phyloP scores from a whole-genome alignment of 2,113 vertebrate genomes.

The Corynorhinus townsendii region DNA sequence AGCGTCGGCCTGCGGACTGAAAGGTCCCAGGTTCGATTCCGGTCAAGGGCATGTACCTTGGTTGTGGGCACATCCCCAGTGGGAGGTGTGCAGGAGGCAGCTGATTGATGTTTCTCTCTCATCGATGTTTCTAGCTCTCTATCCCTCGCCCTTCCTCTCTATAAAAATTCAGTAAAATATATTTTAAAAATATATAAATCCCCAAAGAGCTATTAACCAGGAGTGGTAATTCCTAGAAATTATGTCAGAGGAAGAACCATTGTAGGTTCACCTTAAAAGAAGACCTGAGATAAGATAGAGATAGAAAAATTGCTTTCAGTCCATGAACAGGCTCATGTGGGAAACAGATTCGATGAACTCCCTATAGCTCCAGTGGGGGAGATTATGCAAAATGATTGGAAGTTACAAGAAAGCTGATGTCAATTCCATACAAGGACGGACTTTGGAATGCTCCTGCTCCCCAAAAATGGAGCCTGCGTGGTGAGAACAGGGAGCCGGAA shows the following conservation, averaged over 20 bases:
- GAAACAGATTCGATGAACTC: constrained; percentile 29
- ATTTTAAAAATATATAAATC: too few relatives aligned
- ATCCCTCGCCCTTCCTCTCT: too few relatives aligned
- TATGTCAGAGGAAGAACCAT: background rate
- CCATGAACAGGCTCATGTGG: background rate
- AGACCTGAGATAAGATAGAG: background rate
- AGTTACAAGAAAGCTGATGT: constrained; percentile 17
- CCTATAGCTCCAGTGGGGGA: background rate
- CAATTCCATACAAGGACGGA: background rate
- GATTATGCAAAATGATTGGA: constrained; percentile 19
- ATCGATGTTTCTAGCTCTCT: too few relatives aligned
- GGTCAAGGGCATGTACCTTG: too few relatives aligned
- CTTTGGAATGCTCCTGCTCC: background rate
- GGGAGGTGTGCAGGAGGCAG: too few relatives aligned
- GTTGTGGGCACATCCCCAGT: too few relatives aligned
- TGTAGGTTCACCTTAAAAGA: background rate
- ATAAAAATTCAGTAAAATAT: too few relatives aligned
- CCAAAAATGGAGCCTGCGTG: background rate
- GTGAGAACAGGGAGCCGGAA: background rate
- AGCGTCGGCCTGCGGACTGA: too few relatives aligned
- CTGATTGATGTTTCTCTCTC: too few relatives aligned
- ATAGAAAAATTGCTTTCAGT: background rate
- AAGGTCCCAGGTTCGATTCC: too few relatives aligned
- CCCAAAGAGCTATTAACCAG: background rate
- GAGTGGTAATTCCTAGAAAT: background rate